These are phyloP conservation scores for Catharus bicknelli DNA, from an alignment of 2,113 vertebrate genomes.

Conservation along the genomic window DNA sequence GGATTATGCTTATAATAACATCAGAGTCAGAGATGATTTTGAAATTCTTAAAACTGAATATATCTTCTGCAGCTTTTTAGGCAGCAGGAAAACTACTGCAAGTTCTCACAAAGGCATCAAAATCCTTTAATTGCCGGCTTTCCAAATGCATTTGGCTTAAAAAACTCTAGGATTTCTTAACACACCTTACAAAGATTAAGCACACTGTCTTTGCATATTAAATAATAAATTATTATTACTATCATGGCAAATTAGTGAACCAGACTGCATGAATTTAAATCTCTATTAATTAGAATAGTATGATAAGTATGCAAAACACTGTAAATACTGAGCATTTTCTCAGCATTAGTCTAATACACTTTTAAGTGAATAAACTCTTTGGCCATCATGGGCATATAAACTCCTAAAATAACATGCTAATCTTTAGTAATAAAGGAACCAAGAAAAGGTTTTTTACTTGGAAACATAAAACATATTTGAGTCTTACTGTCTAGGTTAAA, in stretches of 20 bases:
- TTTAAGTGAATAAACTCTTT: background rate
- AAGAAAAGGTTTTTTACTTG: background rate
- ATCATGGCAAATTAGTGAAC: constrained; percentile 3
- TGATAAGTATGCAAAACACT: constrained; percentile 4
- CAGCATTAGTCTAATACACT: background rate
- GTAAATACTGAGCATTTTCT: constrained; percentile 17
- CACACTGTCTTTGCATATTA: constrained; percentile 3
- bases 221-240: constrained; percentile 22
- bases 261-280: constrained; percentile 4
- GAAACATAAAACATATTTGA: background rate
- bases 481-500: background rate
- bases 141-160: constrained; percentile 1
- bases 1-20: background rate
- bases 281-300: constrained; percentile 3
- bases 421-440: background rate
- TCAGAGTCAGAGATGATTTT: background rate
- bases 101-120: background rate
- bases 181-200: constrained; percentile 16
- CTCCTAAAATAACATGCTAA: background rate
- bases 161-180: constrained; percentile 19
- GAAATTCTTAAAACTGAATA: background rate
- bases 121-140: constrained; percentile 34
- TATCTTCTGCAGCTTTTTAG: background rate
- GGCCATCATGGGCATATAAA: background rate
- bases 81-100: background rate